phyloP scores from a whole-genome alignment of 2,888 invertebrate species.

The Chaitophorus viminalis region DNA sequence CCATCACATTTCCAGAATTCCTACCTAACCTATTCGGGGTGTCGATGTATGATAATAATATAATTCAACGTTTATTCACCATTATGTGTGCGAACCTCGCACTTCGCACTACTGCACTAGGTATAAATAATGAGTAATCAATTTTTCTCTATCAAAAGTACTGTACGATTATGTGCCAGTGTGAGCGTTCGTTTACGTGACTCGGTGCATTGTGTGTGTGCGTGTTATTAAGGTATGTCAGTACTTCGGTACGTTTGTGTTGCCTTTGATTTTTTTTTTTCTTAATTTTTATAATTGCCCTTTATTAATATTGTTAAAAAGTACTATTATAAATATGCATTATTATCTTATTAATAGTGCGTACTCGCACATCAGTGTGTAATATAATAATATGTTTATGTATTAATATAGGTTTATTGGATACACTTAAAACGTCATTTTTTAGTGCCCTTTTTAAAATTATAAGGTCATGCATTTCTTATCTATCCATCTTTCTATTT shows the following conservation, averaged over 20 bases:
- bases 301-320: background rate
- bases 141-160: conserved; percentile 46
- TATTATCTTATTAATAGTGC: background rate
- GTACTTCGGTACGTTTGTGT: conserved; percentile 1
- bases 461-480: conserved; percentile 51
- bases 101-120: background rate
- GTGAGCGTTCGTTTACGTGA: conserved; percentile 4
- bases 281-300: background rate
- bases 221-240: conserved; percentile 19
- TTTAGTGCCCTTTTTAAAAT: conserved; percentile 57
- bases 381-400: background rate
- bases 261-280: conserved; percentile 25
- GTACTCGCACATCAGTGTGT: background rate
- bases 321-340: background rate
- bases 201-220: background rate
- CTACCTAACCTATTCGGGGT: conserved; percentile 29
- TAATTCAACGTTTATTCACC: background rate
- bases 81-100: background rate
- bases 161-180: too few species aligned
- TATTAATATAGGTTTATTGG: too few species aligned
- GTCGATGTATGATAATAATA: background rate
- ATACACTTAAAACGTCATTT: too few species aligned
- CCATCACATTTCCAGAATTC: conserved; percentile 8
- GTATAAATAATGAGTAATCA: conserved; percentile 59
- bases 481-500: conserved; percentile 7